Percentiles rank a stretch among this genome's conserved stretches.
phyloP scores from a whole-genome alignment of 2,797 vertebrate genomes.

The Holocentrus rufus region DNA sequence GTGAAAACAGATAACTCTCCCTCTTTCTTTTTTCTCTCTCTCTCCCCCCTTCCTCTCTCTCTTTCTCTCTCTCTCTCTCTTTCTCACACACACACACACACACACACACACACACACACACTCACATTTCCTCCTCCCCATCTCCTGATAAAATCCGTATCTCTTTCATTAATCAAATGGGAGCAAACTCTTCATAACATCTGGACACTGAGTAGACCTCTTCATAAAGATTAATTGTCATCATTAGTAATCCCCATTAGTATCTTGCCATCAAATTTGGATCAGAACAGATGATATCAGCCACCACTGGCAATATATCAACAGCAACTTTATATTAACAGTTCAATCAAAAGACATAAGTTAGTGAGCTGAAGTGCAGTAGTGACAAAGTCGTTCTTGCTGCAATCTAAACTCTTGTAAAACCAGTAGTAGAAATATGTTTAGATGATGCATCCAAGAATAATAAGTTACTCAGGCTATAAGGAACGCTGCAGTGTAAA shows the following conservation, averaged over 20 bases:
- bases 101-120: constrained; percentile 2
- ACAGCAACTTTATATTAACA: constrained; percentile 28
- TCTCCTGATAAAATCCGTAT: constrained; percentile 20
- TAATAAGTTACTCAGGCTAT: no score
- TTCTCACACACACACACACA: neutral
- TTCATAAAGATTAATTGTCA: constrained; percentile 49
- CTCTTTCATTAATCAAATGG: constrained; percentile 28
- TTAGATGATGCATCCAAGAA: no score
- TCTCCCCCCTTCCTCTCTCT: no score
- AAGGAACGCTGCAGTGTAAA: no score
- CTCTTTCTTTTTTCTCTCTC: no score
- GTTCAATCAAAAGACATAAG: constrained; percentile 24
- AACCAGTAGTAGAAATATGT: neutral
- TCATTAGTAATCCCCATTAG: constrained; percentile 45
- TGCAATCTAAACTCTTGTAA: neutral
- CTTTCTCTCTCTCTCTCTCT: no score
- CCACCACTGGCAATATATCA: neutral
- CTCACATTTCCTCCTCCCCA: neutral
- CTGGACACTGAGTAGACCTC: neutral
- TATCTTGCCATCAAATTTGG: constrained; percentile 19
- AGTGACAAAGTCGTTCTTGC: neutral
- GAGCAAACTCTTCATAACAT: constrained; percentile 11
- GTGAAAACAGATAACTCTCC: neutral
- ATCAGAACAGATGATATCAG: constrained; percentile 21
- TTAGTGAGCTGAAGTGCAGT: neutral